A percentile compares a stretch with the other conserved stretches of the same genome.
These are phyloP conservation scores for Sinocyclocheilus anophthalmus DNA, from an alignment of 2,113 vertebrate species.

Conservation along the genomic window DNA sequence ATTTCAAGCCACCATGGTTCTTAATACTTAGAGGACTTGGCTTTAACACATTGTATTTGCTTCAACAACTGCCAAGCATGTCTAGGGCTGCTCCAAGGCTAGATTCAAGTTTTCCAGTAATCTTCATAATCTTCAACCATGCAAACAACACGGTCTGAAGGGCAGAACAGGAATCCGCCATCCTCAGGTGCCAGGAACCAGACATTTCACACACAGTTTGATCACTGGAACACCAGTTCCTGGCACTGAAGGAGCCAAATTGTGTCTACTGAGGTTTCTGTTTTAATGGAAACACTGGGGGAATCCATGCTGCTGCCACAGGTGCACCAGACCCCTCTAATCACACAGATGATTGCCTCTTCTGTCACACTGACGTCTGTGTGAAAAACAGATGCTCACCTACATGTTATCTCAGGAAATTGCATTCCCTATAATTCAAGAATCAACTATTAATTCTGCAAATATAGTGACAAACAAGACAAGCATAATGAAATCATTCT, in stretches of 20 bases:
- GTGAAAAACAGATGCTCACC: constrained; percentile 31
- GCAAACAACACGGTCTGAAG: constrained; percentile 25
- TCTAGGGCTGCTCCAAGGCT: neutral
- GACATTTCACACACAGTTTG: constrained; percentile 2
- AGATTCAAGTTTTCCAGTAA: neutral
- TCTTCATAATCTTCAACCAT: constrained; percentile 29
- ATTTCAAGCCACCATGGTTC: neutral
- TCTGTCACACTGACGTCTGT: constrained; percentile 19
- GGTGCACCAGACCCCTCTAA: constrained; percentile 32
- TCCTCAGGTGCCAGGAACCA: constrained; percentile 3
- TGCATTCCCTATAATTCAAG: neutral
- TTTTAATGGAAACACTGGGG: constrained; percentile 29
- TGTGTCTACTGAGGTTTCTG: neutral
- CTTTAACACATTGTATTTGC: neutral
- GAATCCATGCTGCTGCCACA: constrained; percentile 29
- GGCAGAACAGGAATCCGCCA: neutral
- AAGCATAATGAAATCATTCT: neutral
- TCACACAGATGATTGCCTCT: constrained; percentile 36
- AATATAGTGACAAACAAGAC: neutral
- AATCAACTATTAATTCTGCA: constrained; percentile 2
- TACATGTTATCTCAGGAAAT: constrained; percentile 21
- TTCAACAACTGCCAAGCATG: constrained; percentile 1
- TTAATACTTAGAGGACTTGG: neutral
- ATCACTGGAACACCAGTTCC: constrained; percentile 14
- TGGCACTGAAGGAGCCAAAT: constrained; percentile 25